Conservation (phyloP, 2,797 vertebrate genomes). For the Phrynocephalus forsythii region DNA sequence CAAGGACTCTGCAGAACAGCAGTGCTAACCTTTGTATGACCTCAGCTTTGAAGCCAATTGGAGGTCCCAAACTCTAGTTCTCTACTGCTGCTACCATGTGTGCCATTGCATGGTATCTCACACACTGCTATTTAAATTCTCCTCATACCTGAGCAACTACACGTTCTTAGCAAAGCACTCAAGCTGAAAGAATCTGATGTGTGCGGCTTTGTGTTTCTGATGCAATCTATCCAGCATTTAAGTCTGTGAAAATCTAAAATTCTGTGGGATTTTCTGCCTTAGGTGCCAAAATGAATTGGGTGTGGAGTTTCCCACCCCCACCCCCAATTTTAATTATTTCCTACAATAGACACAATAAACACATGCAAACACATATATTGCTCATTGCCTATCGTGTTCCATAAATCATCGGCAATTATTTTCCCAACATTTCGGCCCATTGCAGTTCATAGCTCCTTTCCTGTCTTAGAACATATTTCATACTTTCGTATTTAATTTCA, state of each 20-base stretch:
- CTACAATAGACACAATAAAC: too few relatives aligned
- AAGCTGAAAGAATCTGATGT: background rate
- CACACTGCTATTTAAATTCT: slow-evolving; percentile 6
- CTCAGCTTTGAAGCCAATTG: background rate
- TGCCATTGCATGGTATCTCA: background rate
- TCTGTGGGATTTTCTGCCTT: too few relatives aligned
- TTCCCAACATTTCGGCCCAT: too few relatives aligned
- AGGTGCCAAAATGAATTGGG: too few relatives aligned
- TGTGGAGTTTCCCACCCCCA: too few relatives aligned
- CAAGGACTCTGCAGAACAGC: background rate
- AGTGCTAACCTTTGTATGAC: background rate
- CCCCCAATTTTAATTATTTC: too few relatives aligned
- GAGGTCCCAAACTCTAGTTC: background rate
- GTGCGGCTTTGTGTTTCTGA: background rate
- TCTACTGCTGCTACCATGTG: background rate
- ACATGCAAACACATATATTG: too few relatives aligned
- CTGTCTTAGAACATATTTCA: too few relatives aligned
- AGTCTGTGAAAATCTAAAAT: background rate
- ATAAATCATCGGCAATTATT: too few relatives aligned
- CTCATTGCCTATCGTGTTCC: too few relatives aligned
- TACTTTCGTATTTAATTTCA: too few relatives aligned
- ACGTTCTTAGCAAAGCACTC: background rate
- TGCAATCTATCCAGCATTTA: background rate
- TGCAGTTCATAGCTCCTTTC: too few relatives aligned
- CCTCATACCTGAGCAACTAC: background rate